These are phyloP conservation scores for Diachasmimorpha longicaudata DNA, from an alignment of 1,140 invertebrate species.

Conservation along the genomic window DNA sequence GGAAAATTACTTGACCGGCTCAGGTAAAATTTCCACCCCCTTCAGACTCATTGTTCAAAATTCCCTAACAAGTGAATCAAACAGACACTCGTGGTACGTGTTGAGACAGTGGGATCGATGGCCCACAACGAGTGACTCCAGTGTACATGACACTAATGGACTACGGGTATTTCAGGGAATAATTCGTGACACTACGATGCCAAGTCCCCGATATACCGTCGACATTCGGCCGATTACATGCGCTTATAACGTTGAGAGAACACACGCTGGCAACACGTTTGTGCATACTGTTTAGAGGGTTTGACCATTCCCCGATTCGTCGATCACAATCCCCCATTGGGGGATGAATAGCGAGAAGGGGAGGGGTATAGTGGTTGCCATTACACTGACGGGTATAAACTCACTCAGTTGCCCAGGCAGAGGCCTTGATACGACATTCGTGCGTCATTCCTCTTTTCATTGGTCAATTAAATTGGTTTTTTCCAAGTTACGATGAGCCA, in stretches of 20 bases:
- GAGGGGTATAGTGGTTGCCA: not conserved
- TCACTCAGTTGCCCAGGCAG: not conserved
- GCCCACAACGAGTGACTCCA: not conserved
- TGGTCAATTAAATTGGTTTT: not conserved
- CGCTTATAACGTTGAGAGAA: constrained; percentile 23
- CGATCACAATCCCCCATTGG: not conserved
- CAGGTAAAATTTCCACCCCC: no score
- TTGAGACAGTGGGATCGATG: constrained; percentile 16
- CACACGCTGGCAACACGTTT: not conserved
- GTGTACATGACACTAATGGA: constrained; percentile 30
- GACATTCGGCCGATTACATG: constrained; percentile 26
- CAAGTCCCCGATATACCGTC: constrained; percentile 16
- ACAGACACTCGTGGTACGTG: not conserved
- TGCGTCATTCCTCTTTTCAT: not conserved
- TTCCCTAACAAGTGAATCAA: not conserved
- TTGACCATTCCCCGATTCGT: not conserved
- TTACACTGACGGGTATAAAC: not conserved
- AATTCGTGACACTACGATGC: constrained; percentile 25
- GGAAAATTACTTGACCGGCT: no score
- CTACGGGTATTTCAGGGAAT: constrained; percentile 27
- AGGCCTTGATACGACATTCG: not conserved
- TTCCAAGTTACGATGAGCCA: not conserved
- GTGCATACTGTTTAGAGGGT: not conserved
- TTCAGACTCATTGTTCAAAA: no score
- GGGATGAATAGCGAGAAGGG: not conserved